Conservation (phyloP, 1,140 invertebrate species). For the Teleogryllus occipitalis region DNA sequence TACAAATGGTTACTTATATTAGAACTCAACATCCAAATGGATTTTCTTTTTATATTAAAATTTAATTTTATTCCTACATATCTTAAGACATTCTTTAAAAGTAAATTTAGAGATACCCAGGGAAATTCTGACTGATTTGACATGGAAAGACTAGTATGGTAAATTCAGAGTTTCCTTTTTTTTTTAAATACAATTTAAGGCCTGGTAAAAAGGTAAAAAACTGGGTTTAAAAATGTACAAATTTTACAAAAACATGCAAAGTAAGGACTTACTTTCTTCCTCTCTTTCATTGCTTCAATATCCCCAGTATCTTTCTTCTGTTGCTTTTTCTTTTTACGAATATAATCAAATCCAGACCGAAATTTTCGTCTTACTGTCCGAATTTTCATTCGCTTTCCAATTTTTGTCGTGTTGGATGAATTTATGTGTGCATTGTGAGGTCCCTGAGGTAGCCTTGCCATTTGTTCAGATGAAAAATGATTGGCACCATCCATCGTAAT, state of each 20-base stretch:
- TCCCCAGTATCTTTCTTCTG: constrained; percentile 33
- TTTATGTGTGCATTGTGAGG: neutral
- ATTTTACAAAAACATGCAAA: too few species aligned
- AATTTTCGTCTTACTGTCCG: constrained; percentile 49
- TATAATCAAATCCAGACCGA: constrained; percentile 78
- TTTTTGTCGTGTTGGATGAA: neutral
- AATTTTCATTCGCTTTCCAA: constrained; percentile 41
- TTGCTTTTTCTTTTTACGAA: constrained; percentile 73
- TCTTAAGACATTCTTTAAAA: too few species aligned
- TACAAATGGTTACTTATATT: too few species aligned
- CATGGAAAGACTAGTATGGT: too few species aligned
- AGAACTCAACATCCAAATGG: too few species aligned
- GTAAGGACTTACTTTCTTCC: constrained; percentile 34
- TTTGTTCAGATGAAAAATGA: neutral
- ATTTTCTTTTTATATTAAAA: too few species aligned
- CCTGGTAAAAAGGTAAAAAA: too few species aligned
- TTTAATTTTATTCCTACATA: too few species aligned
- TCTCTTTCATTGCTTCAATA: constrained; percentile 35
- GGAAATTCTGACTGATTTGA: too few species aligned
- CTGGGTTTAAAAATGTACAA: neutral
- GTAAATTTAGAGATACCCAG: too few species aligned
- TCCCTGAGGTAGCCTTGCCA: neutral
- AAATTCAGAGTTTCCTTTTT: too few species aligned
- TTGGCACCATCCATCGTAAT: neutral
- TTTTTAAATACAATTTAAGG: too few species aligned